Conservation (phyloP, 2,888 invertebrate species). For the Timandra comae region DNA sequence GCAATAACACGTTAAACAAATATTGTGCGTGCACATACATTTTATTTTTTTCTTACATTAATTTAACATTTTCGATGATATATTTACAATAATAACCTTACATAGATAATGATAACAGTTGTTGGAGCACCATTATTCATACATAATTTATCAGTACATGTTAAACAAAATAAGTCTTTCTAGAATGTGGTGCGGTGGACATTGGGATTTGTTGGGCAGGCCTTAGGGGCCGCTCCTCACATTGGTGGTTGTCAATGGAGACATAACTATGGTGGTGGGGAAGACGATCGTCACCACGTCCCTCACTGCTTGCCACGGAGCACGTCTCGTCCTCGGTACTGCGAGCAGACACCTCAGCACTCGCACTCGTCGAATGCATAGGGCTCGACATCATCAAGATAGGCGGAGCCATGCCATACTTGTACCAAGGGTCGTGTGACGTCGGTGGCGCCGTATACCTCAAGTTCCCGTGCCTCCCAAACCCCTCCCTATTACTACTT, state of each 20-base stretch:
- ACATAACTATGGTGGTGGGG: slow-evolving; percentile 78
- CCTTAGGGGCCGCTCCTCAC: slow-evolving; percentile 68
- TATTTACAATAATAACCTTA: no score
- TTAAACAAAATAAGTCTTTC: slow-evolving; percentile 75
- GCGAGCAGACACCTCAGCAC: slow-evolving; percentile 78
- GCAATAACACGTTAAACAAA: no score
- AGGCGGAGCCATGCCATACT: slow-evolving; percentile 70
- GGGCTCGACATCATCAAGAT: slow-evolving; percentile 79
- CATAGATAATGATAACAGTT: no score
- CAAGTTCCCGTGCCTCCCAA: slow-evolving; percentile 68
- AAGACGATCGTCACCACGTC: slow-evolving; percentile 69
- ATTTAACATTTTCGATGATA: no score
- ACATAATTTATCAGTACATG: slow-evolving; percentile 30
- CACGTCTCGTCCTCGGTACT: slow-evolving; percentile 80
- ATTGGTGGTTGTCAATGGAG: slow-evolving; percentile 71
- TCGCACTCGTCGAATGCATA: slow-evolving; percentile 76
- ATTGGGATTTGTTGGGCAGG: slow-evolving; percentile 69
- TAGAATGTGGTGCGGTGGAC: slow-evolving; percentile 63
- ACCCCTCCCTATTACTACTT: slow-evolving; percentile 65
- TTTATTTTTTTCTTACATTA: no score
- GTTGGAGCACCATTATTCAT: slow-evolving; percentile 23
- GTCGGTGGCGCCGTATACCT: slow-evolving; percentile 73
- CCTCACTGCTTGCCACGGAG: slow-evolving; percentile 75
- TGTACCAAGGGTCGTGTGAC: slow-evolving; percentile 73
- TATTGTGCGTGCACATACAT: no score